Conservation (phyloP, 2,888 invertebrate genomes). For the Oxytorus armatus region DNA sequence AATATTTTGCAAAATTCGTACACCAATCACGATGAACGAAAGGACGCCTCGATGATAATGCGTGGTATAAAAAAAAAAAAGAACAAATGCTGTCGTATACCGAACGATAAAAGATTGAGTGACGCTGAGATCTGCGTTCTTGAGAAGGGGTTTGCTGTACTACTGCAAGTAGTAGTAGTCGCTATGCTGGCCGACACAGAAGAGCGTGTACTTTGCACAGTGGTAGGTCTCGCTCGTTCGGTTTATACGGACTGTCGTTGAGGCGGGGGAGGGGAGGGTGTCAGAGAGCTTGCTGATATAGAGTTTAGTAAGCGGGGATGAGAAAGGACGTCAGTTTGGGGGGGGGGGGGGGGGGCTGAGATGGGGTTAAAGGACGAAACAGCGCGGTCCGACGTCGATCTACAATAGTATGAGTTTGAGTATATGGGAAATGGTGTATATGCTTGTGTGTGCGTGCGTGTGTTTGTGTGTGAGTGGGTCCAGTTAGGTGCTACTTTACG, state of each 20-base stretch:
- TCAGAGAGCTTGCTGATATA: constrained; percentile 42
- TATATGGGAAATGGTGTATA: constrained; percentile 54
- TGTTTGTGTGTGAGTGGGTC: constrained; percentile 73
- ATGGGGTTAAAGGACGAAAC: constrained; percentile 38
- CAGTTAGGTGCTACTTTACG: constrained; percentile 79
- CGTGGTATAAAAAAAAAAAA: not conserved
- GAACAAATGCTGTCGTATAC: constrained; percentile 46
- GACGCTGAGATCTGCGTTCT: constrained; percentile 52
- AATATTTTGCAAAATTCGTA: not conserved
- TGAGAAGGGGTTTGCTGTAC: not conserved
- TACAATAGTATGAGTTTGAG: constrained; percentile 32
- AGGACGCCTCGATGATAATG: not conserved
- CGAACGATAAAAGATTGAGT: constrained; percentile 55
- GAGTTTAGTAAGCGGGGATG: constrained; percentile 35
- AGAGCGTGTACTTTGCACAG: constrained; percentile 20
- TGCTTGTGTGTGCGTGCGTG: too few species aligned
- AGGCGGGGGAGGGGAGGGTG: too few species aligned
- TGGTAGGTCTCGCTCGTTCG: constrained; percentile 21
- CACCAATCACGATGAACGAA: not conserved
- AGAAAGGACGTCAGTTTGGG: constrained; percentile 30
- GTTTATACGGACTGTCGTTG: constrained; percentile 29
- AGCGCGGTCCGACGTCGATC: constrained; percentile 42
- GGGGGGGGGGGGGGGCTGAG: not conserved
- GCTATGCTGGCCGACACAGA: constrained; percentile 27
- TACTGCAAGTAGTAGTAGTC: constrained; percentile 30